Evolutionary conservation across 37 sponge, comb jelly and placozoan species (phyloP), one percentile per base, ranked within the genome.

Genomic region (Ephydatia muelleri): DNA sequence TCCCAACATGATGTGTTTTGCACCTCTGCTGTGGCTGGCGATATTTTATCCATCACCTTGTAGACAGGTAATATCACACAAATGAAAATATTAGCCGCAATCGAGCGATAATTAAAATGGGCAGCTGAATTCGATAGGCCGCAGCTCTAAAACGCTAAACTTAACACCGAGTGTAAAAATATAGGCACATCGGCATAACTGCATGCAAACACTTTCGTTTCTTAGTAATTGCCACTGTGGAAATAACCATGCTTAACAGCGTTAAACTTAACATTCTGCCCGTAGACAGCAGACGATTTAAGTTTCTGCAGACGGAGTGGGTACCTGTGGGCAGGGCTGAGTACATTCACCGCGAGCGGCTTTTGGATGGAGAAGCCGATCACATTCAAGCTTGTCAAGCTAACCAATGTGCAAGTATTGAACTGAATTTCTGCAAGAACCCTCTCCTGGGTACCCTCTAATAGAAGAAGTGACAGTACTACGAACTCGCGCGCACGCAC

Each of bases 281-380:
- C 38, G 87, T 86, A 0, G 97, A 97, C 72, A 76, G 86, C 73
- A 57, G 73, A n/a, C 82, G 97, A 0, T 95, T 91, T 87, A 97
- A 94, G 82, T 97, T 86, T 72, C 28, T 89, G 37, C 72, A 90
- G 22, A 84, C 88, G 2, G 82, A 88, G 71, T 97, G 97, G 97
- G 87, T 92, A 9, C 77, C 86, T 70, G 86, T 87, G 36, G 94
- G 94, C 32, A 93, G 87, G 72, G 89, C 66, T 64, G 89, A 82
- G 47, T 94, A 91, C 57, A 67, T 35, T 0, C 92, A 91, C 71
- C 89, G 79, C 71, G 0, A 92, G 95, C 3, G 38, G 47, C n/a
- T 83, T 72, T 80, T 91, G 89, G 95, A 88, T 88, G 80, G 84
- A 86, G 57, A 89, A 88, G 26, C 77, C 72, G 0, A 38, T 94